A percentile compares a stretch with the other conserved stretches of the same genome.
Evolutionary conservation across 1,140 invertebrate species (phyloP).

Genomic region (Streblospio benedicti): DNA sequence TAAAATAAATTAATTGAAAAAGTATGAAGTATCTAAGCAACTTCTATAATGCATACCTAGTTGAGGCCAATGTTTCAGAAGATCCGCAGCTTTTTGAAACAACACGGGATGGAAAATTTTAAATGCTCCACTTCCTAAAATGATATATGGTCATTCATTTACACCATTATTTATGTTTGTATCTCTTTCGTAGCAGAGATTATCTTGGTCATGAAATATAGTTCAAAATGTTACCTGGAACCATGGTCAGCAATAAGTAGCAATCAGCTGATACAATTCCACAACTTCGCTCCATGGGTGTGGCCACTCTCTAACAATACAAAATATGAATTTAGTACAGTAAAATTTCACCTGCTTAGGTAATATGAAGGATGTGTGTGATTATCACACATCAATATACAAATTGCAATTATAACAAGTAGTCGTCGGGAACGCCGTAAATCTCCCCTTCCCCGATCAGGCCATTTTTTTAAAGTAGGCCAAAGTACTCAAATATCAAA

Average conservation of each 20-base stretch:
- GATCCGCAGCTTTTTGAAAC: constrained; percentile 50
- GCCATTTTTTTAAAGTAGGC: too few species aligned
- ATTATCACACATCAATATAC: too few species aligned
- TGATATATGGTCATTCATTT: constrained; percentile 28
- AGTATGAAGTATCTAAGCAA: neutral
- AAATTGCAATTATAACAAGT: too few species aligned
- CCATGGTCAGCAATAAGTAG: constrained; percentile 33
- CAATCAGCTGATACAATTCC: constrained; percentile 15
- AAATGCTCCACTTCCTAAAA: constrained; percentile 53
- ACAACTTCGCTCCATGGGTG: neutral
- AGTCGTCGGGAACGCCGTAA: too few species aligned
- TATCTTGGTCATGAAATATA: constrained; percentile 23
- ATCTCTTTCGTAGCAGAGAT: constrained; percentile 24
- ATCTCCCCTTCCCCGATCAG: too few species aligned
- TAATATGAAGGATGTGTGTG: too few species aligned
- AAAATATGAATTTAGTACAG: constrained; percentile 16
- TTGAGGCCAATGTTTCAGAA: constrained; percentile 43
- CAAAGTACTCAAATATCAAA: too few species aligned
- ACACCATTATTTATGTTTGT: constrained; percentile 49
- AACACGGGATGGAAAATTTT: constrained; percentile 54
- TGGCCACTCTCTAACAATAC: constrained; percentile 42
- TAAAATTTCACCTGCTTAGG: too few species aligned
- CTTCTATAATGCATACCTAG: constrained; percentile 22
- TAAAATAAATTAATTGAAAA: neutral
- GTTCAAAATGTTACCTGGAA: constrained; percentile 36